A percentile compares a stretch with the other conserved stretches of the same genome.
phyloP scores from a whole-genome alignment of 2,888 invertebrate species.

The Alloscopus bannaensis region DNA sequence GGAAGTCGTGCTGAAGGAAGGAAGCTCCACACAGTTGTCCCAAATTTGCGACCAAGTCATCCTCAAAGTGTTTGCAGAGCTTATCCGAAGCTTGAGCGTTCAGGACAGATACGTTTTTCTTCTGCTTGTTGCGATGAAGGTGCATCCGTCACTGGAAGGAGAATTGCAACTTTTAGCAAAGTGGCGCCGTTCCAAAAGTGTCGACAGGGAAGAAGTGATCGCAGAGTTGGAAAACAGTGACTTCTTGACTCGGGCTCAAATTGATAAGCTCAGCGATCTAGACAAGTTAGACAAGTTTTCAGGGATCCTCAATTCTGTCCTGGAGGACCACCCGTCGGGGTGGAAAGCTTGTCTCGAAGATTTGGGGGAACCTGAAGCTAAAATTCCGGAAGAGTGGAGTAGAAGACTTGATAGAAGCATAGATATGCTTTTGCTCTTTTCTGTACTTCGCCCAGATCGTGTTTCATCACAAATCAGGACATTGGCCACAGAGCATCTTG shows the following conservation, averaged over 20 bases:
- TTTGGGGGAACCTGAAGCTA: not conserved
- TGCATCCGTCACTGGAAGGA: too few relatives aligned
- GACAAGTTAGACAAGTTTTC: slow-evolving; percentile 9
- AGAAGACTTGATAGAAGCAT: not conserved
- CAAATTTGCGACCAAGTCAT: too few relatives aligned
- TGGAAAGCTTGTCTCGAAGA: slow-evolving; percentile 28
- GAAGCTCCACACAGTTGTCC: too few relatives aligned
- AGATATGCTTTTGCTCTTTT: slow-evolving; percentile 21
- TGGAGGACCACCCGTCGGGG: not conserved
- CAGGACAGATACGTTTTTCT: too few relatives aligned
- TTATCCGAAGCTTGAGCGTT: too few relatives aligned
- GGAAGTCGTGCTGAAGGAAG: too few relatives aligned
- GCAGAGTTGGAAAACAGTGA: not conserved
- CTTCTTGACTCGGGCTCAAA: not conserved
- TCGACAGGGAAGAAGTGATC: not conserved
- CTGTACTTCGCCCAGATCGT: slow-evolving; percentile 15
- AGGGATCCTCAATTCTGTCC: slow-evolving; percentile 18
- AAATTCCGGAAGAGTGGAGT: slow-evolving; percentile 16
- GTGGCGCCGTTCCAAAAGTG: too few relatives aligned
- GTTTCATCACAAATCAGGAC: slow-evolving; percentile 17
- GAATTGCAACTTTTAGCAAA: too few relatives aligned
- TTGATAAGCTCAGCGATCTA: not conserved
- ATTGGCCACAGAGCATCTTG: slow-evolving; percentile 10
- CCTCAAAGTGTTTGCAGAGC: too few relatives aligned
- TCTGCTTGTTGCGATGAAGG: too few relatives aligned